Conservation (phyloP, 2,113 vertebrate genomes). For the Cochlearius cochlearius region DNA sequence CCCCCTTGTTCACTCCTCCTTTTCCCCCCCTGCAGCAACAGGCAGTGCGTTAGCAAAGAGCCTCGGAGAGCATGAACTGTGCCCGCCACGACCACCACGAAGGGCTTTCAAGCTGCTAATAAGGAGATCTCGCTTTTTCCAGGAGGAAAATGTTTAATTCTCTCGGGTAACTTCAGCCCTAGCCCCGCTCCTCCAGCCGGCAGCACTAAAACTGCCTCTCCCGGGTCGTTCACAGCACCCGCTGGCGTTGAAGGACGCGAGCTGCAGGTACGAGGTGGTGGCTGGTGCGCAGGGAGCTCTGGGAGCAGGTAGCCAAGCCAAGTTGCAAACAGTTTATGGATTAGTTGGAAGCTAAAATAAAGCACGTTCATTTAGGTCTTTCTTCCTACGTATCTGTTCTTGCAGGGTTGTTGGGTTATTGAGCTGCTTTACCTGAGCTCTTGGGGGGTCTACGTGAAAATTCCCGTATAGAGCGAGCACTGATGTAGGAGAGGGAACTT, state of each 20-base stretch:
- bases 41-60: not conserved
- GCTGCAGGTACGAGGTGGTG: not conserved
- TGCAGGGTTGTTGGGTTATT: not conserved
- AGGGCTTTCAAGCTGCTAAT: not conserved
- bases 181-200: not conserved
- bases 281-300: not conserved
- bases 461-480: accelerated
- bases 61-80: accelerated
- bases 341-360: not conserved
- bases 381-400: accelerated
- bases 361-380: not conserved
- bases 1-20: no score
- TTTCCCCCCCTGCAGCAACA: not conserved
- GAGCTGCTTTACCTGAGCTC: not conserved
- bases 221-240: not conserved
- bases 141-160: not conserved
- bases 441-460: not conserved
- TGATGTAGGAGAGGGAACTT: not conserved
- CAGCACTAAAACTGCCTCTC: not conserved
- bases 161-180: not conserved
- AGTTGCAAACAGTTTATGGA: accelerated
- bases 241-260: accelerated
- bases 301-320: not conserved
- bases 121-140: not conserved
- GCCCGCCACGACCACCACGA: accelerated